These are phyloP conservation scores for Leucoma salicis DNA, from an alignment of 2,888 invertebrate genomes.

Conservation along the genomic window DNA sequence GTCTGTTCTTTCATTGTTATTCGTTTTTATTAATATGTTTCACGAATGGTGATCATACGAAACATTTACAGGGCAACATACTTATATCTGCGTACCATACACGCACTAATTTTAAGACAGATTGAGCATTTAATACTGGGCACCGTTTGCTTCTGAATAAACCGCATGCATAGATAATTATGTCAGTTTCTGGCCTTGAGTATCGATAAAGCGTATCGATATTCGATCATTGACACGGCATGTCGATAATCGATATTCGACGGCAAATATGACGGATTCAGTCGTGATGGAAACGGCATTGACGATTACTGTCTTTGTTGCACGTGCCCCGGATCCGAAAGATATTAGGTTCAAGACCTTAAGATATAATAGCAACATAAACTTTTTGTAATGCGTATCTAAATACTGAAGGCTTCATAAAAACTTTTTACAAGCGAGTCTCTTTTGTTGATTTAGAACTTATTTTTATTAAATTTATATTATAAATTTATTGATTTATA, in stretches of 20 bases:
- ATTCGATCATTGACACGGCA: slow-evolving; percentile 53
- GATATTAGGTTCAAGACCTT: slow-evolving; percentile 68
- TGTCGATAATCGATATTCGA: slow-evolving; percentile 56
- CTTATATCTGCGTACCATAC: background rate
- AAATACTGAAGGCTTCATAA: slow-evolving; percentile 21
- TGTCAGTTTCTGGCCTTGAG: slow-evolving; percentile 40
- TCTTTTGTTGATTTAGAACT: slow-evolving; percentile 3
- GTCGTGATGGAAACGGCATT: slow-evolving; percentile 72
- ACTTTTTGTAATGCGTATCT: slow-evolving; percentile 32
- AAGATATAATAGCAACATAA: slow-evolving; percentile 31
- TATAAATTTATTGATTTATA: background rate
- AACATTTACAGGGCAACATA: slow-evolving; percentile 16
- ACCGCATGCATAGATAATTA: slow-evolving; percentile 12
- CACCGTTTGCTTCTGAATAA: slow-evolving; percentile 41
- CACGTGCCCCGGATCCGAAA: slow-evolving; percentile 64
- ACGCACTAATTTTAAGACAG: background rate
- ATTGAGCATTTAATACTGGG: background rate
- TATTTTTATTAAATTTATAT: slow-evolving; percentile 24
- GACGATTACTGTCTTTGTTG: slow-evolving; percentile 62
- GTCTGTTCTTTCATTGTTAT: slow-evolving; percentile 20
- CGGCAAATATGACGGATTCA: slow-evolving; percentile 55
- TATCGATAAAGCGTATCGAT: slow-evolving; percentile 45
- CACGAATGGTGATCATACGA: slow-evolving; percentile 43
- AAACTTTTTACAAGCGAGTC: background rate
- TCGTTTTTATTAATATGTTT: slow-evolving; percentile 34